Conservation (phyloP, 1,140 invertebrate genomes). For the Formica exsecta region DNA sequence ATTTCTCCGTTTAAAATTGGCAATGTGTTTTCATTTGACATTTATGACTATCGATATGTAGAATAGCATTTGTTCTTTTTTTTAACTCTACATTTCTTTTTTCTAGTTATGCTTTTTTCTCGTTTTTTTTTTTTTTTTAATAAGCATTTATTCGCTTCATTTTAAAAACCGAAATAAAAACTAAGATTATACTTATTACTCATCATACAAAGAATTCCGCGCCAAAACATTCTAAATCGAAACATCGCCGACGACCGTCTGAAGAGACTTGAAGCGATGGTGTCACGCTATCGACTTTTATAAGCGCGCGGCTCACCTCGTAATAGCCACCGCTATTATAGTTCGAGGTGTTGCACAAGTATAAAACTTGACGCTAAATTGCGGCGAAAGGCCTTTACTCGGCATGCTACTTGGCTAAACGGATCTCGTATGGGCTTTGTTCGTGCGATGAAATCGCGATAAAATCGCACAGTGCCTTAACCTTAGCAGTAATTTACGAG, state of each 20-base stretch:
- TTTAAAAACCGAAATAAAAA: slow-evolving; percentile 8
- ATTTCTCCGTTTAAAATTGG: not conserved
- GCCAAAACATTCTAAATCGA: slow-evolving; percentile 43
- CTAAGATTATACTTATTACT: not conserved
- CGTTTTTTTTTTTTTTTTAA: not conserved
- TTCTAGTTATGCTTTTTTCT: not conserved
- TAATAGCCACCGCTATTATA: slow-evolving; percentile 72
- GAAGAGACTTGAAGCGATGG: slow-evolving; percentile 67
- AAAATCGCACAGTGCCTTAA: slow-evolving; percentile 31
- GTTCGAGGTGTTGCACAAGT: slow-evolving; percentile 49
- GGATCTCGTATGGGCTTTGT: slow-evolving; percentile 31
- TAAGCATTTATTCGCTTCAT: not conserved
- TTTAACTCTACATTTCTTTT: not conserved
- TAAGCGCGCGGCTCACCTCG: slow-evolving; percentile 46
- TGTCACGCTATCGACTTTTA: slow-evolving; percentile 76
- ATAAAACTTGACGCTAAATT: slow-evolving; percentile 69
- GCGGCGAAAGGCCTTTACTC: slow-evolving; percentile 48
- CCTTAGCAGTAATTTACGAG: slow-evolving; percentile 28
- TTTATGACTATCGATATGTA: not conserved
- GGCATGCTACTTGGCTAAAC: slow-evolving; percentile 53
- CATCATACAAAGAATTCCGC: slow-evolving; percentile 15
- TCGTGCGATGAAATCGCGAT: slow-evolving; percentile 51
- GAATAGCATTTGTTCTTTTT: not conserved
- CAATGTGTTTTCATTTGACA: not conserved
- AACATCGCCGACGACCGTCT: slow-evolving; percentile 18